These are phyloP conservation scores for Halisarca cf. caerulea DNA, from an alignment of 37 sponge, comb jelly and placozoan species.

Conservation along the genomic window DNA sequence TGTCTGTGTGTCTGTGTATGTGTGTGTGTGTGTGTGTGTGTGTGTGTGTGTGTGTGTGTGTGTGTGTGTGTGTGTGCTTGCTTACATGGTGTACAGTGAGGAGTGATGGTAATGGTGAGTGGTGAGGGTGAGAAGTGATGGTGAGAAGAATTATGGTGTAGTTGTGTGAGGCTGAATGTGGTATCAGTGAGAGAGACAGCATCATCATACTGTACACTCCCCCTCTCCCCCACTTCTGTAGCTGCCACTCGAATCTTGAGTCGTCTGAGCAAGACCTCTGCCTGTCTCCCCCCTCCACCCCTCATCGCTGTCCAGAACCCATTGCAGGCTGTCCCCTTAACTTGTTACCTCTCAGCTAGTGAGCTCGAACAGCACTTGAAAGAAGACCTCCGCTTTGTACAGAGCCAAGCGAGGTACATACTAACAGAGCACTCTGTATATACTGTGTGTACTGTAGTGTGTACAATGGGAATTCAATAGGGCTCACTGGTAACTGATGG, in stretches of 20 bases:
- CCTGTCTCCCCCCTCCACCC: constrained; percentile 51
- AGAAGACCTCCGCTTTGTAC: constrained; percentile 49
- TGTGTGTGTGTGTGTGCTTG: too few species aligned
- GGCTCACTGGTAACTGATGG: too few species aligned
- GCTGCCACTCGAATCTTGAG: constrained; percentile 62
- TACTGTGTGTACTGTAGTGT: too few species aligned
- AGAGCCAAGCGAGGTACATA: constrained; percentile 61
- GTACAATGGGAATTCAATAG: too few species aligned
- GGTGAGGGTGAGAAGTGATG: too few species aligned
- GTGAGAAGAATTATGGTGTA: too few species aligned
- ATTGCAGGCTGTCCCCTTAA: constrained; percentile 28
- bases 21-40: too few species aligned
- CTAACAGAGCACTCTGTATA: too few species aligned
- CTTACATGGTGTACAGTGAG: too few species aligned
- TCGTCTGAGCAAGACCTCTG: constrained; percentile 31
- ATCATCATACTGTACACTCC: background rate
- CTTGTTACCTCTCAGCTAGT: constrained; percentile 33
- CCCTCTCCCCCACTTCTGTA: constrained; percentile 7
- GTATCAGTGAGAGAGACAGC: background rate
- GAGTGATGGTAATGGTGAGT: too few species aligned
- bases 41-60: too few species aligned
- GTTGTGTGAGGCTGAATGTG: background rate
- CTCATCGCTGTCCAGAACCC: constrained; percentile 41
- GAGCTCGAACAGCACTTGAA: constrained; percentile 25
- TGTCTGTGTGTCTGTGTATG: constrained; percentile 18